Conservation (phyloP, 2,113 vertebrate species). For the Brienomyrus brachyistius region DNA sequence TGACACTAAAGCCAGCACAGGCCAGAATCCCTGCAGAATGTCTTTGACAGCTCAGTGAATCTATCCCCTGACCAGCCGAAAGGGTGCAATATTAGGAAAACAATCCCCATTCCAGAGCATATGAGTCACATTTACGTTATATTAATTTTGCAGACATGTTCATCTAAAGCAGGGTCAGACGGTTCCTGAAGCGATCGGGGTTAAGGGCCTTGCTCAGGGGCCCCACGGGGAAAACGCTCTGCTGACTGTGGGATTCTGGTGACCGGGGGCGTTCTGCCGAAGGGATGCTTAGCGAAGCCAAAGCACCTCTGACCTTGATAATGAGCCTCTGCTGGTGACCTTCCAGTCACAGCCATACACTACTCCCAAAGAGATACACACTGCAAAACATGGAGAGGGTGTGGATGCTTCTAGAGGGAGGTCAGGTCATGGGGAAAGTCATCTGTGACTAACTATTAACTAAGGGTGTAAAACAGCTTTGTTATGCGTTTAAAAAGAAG, state of each 20-base stretch:
- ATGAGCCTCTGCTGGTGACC: not conserved
- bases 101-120: not conserved
- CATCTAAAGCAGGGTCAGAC: not conserved
- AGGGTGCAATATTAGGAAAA: not conserved
- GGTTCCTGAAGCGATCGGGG: not conserved
- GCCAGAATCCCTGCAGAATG: not conserved
- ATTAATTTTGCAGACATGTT: not conserved
- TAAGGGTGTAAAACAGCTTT: not conserved
- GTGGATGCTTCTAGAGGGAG: not conserved
- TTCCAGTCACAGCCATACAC: not conserved
- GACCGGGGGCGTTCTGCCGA: not conserved
- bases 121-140: not conserved
- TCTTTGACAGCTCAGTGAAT: not conserved
- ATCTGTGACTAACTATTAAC: not conserved
- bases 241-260: not conserved
- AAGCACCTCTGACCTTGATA: not conserved
- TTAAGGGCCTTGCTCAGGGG: not conserved
- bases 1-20: not conserved
- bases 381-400: not conserved
- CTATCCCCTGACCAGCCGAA: not conserved
- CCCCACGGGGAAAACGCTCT: not conserved
- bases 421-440: not conserved
- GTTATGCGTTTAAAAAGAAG: not conserved
- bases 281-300: not conserved
- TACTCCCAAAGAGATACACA: not conserved